Base-by-base conservation (phyloP, 1,140 invertebrate genomes). In the Bathynomus jamesi region DNA sequence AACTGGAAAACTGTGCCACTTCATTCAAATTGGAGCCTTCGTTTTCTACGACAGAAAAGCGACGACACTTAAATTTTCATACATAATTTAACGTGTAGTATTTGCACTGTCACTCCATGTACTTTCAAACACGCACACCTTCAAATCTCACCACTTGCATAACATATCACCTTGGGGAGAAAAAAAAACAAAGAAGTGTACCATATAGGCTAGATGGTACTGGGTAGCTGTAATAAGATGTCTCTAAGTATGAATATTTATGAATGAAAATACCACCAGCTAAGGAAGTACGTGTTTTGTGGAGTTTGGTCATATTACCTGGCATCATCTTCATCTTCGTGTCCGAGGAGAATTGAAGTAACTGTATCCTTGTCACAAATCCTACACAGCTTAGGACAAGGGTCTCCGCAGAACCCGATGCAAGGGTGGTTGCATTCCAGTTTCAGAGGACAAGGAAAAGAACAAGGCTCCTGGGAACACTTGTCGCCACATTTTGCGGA, bases 381-480 rank as follows among this genome's bases (percentile, higher is more conserved):
- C 17, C 79, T 74, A 78, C 83, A 84, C 17, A 79, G 81, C 2
- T 70, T 73, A 78, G 81, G 86, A 80, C 84, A 81, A 83, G 85
- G 80, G 85, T 91, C 89, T 13, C 88, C 88, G 81, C 90, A 91
- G 65, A 88, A 84, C 28, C 89, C 89, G 78, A 86, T 83, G 80
- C 89, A 90, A 3, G 75, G 69, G 81, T 90, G 88, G 0, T 82
- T 82, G 82, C 88, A 90, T 17, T 77, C 70, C 28, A 87, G 80
- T 30, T 31, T 71, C 68, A 79, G 80, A 1, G 65, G 4, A 70
- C 88, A 89, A 1, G 84, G 83, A 75, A 84, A 77, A 31, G 81
- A 76, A 80, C 88, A 89, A 10, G 85, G 83, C 13, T 80, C 69
- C 4, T 83, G 79, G 69, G 80, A 78, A 80, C 88, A 89, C 70